Conservation (phyloP, 2,113 vertebrate genomes). For the Solea senegalensis region DNA sequence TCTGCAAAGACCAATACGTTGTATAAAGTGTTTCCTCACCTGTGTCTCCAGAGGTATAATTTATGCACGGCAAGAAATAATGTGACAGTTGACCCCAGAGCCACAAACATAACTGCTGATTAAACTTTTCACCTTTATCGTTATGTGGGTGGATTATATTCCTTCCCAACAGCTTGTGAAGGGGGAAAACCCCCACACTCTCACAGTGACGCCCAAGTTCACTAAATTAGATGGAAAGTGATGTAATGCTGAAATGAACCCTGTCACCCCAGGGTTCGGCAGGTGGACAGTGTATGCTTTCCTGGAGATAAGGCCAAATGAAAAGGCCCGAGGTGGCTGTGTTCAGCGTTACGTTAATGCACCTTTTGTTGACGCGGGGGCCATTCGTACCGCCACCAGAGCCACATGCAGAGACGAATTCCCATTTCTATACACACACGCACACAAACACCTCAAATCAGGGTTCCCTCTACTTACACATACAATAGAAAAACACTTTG, state of each 20-base stretch:
- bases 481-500: conserved; percentile 92
- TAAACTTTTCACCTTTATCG: conserved; percentile 16
- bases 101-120: conserved; percentile 27
- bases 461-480: conserved; percentile 90
- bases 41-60: neutral
- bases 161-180: neutral
- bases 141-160: conserved; percentile 28
- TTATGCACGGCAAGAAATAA: conserved; percentile 7
- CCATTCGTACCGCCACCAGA: conserved; percentile 55
- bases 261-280: conserved; percentile 45
- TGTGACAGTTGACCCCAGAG: conserved; percentile 30
- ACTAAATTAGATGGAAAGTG: conserved; percentile 21
- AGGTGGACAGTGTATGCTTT: conserved; percentile 66
- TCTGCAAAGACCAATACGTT: no score
- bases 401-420: conserved; percentile 77
- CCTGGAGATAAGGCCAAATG: conserved; percentile 62
- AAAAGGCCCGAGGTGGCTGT: conserved; percentile 67
- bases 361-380: conserved; percentile 73
- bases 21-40: neutral
- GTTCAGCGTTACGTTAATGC: conserved; percentile 76
- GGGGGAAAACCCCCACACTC: conserved; percentile 24
- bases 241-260: conserved; percentile 48
- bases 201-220: conserved; percentile 5
- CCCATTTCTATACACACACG: conserved; percentile 81
- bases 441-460: conserved; percentile 87